Conservation (phyloP, 2,113 vertebrate species). For the Syrrhaptes paradoxus region DNA sequence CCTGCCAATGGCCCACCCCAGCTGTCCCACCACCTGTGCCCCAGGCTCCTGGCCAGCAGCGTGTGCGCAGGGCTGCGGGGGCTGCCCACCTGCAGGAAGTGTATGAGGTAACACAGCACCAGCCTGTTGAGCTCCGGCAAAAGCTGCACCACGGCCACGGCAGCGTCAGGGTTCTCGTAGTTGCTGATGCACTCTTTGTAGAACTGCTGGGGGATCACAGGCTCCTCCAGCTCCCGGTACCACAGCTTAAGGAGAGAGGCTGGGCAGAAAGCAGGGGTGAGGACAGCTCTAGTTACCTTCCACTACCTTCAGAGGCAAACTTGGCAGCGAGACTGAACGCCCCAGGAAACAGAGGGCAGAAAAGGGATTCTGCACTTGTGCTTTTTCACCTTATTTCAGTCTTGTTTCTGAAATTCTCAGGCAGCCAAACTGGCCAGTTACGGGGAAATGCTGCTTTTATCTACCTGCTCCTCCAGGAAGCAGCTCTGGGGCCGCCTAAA, state of each 20-base stretch:
- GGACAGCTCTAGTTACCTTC: not conserved
- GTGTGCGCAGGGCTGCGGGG: fast-evolving
- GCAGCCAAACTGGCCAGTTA: not conserved
- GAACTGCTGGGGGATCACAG: slow-evolving; percentile 88
- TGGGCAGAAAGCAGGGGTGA: slow-evolving; percentile 42
- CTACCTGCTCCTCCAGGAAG: not conserved
- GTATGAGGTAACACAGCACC: slow-evolving; percentile 91
- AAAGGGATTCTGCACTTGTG: not conserved
- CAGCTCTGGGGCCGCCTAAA: not conserved
- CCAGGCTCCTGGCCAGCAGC: not conserved
- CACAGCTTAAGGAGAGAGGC: slow-evolving; percentile 91
- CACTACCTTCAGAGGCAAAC: not conserved
- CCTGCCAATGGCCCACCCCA: not conserved
- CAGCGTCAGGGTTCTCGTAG: slow-evolving; percentile 85
- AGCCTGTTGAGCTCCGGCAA: slow-evolving; percentile 87
- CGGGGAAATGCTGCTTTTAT: not conserved
- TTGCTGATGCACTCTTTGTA: slow-evolving; percentile 88
- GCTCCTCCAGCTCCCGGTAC: slow-evolving; percentile 91
- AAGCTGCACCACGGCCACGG: slow-evolving; percentile 85
- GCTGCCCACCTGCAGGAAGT: slow-evolving; percentile 87
- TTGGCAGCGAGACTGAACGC: not conserved
- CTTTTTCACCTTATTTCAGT: not conserved
- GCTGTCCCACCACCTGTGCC: not conserved
- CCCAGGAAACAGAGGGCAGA: not conserved
- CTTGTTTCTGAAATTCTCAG: not conserved